Evolutionary conservation across 2,888 invertebrate genomes (phyloP), one percentile per base, ranked within the genome.

Genomic region (Uloborus plumipes): DNA sequence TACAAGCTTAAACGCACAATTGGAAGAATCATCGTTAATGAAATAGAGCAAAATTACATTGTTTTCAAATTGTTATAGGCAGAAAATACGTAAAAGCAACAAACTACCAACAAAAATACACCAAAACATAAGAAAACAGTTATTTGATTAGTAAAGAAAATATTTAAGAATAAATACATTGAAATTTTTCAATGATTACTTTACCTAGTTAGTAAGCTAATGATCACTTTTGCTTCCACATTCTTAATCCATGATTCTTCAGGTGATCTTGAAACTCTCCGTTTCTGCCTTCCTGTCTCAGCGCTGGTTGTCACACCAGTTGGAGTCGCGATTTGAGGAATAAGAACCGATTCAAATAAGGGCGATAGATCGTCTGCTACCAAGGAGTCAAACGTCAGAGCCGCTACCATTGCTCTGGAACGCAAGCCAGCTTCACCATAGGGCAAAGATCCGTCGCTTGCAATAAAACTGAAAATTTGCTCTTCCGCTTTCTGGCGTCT

Each of bases 401-500:
- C 88, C 0, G 88, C 88, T 1, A 89, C 87, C 47, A 89, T 86
- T 76, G 71, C 87, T 76, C 85, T 87, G 83, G 66, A 67, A 75
- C 85, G 84, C 47, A 73, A 75, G 11, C 74, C 74, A 1, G 84
- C 88, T 70, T 88, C 75, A 13, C 73, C 47, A 55, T 71, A 76
- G 1, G 81, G 81, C 18, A 82, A 49, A 39, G 73, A 87, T 0
- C 74, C 80, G 15, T 84, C 77, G 15, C 89, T 89, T 69, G 88
- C 88, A 39, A 89, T 87, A 66, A 89, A 87, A 76, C 88, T 88
- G 86, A 88, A 89, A 15, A 89, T 84, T 84, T 89, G 88, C 75
- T 88, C 88, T 7, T 89, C 88, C 6, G 89, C 88, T 26, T 88
- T 86, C 84, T 87, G 86, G 14, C 87, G 84, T 66, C 87, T 86